Percentiles rank a stretch among this genome's conserved stretches.
These are phyloP conservation scores for Drosophila putrida DNA, from an alignment of 2,888 invertebrate genomes.

Conservation along the genomic window DNA sequence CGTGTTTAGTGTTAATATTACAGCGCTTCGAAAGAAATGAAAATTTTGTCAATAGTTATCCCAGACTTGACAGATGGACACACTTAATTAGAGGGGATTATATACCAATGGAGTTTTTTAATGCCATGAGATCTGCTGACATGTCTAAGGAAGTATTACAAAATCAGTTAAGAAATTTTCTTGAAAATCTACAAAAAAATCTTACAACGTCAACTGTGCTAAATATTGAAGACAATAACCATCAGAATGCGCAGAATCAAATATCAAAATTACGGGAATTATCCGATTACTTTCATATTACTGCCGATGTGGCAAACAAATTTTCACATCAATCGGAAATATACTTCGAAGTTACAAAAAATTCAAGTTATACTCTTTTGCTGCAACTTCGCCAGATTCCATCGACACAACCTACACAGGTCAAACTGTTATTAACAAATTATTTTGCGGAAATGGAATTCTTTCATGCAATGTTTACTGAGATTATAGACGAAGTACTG, in stretches of 20 bases:
- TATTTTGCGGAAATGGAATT: constrained; percentile 84
- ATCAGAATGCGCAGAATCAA: constrained; percentile 43
- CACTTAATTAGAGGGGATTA: constrained; percentile 61
- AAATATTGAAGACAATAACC: constrained; percentile 35
- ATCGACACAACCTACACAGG: constrained; percentile 61
- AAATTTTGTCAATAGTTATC: not conserved
- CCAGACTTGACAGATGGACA: constrained; percentile 18
- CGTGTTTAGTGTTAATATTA: not conserved
- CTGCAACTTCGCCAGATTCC: constrained; percentile 78
- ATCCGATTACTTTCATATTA: constrained; percentile 62
- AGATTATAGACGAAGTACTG: constrained; percentile 79
- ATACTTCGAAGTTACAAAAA: constrained; percentile 74
- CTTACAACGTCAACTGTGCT: constrained; percentile 71
- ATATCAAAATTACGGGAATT: constrained; percentile 63
- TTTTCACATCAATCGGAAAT: constrained; percentile 67
- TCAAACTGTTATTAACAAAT: constrained; percentile 73
- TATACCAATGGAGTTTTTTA: constrained; percentile 75
- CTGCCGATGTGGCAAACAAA: constrained; percentile 51
- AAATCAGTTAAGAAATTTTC: constrained; percentile 69
- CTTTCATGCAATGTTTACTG: constrained; percentile 77
- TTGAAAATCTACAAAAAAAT: constrained; percentile 76
- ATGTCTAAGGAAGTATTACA: constrained; percentile 68
- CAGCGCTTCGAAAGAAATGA: constrained; percentile 3
- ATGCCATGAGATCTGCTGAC: constrained; percentile 63
- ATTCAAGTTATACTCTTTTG: constrained; percentile 72